phyloP scores from a whole-genome alignment of 2,113 vertebrate species.

The Tursiops truncatus region DNA sequence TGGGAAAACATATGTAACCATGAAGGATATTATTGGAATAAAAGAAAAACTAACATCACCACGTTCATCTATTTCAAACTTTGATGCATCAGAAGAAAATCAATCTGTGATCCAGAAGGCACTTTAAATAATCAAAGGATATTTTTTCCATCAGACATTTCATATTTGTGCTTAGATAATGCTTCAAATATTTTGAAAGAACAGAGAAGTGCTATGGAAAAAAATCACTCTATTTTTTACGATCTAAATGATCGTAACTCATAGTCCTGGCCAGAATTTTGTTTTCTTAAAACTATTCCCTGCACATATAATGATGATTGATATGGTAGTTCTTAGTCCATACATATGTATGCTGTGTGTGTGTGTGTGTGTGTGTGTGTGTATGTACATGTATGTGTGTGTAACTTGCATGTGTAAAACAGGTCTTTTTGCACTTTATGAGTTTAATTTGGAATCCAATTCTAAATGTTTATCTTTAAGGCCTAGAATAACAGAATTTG shows the following conservation, averaged over 20 bases:
- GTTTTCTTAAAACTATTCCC: neutral
- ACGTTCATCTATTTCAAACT: slow-evolving; percentile 3
- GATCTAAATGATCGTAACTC: neutral
- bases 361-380: neutral
- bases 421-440: neutral
- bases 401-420: neutral
- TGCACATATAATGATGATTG: neutral
- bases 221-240: slow-evolving; percentile 16
- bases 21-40: neutral
- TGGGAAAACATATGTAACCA: slow-evolving; percentile 20
- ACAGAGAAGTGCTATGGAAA: slow-evolving; percentile 31
- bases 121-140: slow-evolving; percentile 25
- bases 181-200: slow-evolving; percentile 15
- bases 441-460: neutral
- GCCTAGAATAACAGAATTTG: neutral
- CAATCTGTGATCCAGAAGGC: slow-evolving; percentile 18
- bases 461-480: neutral
- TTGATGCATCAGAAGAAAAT: slow-evolving; percentile 6
- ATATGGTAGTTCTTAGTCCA: neutral
- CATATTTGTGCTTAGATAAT: slow-evolving; percentile 31
- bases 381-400: neutral
- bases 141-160: slow-evolving; percentile 32
- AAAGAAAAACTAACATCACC: neutral
- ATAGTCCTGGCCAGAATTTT: neutral
- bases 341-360: neutral